Conservation (phyloP, 2,888 invertebrate genomes). For the Drosophila phalerata region DNA sequence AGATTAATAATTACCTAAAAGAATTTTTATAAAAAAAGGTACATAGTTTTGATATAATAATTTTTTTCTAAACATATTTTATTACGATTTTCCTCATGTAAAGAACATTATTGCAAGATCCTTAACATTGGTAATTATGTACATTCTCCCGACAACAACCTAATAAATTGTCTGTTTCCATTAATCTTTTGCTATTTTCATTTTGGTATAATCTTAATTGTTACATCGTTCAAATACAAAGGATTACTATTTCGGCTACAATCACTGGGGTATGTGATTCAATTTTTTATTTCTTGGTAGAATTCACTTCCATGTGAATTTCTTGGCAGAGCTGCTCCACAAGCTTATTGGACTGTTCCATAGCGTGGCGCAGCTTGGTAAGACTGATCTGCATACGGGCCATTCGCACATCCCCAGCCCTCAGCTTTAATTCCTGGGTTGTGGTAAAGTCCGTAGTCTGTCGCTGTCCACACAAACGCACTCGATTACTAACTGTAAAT, state of each 20-base stretch:
- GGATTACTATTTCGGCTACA: background rate
- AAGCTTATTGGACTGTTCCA: constrained; percentile 49
- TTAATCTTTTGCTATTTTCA: background rate
- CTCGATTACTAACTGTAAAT: background rate
- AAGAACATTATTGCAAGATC: too few species aligned
- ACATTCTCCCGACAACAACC: too few species aligned
- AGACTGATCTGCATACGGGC: constrained; percentile 55
- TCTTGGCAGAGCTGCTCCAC: constrained; percentile 41
- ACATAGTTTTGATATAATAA: too few species aligned
- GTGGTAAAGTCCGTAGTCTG: constrained; percentile 46
- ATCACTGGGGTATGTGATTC: background rate
- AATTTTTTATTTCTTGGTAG: background rate
- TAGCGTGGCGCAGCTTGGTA: constrained; percentile 50
- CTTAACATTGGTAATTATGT: too few species aligned
- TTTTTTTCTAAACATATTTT: too few species aligned
- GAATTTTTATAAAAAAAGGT: too few species aligned
- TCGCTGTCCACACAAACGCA: constrained; percentile 12
- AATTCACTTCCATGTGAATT: constrained; percentile 21
- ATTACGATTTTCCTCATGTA: too few species aligned
- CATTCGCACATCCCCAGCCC: constrained; percentile 59
- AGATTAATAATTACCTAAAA: too few species aligned
- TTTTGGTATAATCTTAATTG: background rate
- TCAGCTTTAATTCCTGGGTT: constrained; percentile 53
- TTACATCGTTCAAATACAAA: background rate
- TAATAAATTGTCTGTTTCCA: too few species aligned